A percentile compares a stretch with the other conserved stretches of the same genome.
phyloP scores from a whole-genome alignment of 2,113 vertebrate species.

The Phoenicopterus ruber region DNA sequence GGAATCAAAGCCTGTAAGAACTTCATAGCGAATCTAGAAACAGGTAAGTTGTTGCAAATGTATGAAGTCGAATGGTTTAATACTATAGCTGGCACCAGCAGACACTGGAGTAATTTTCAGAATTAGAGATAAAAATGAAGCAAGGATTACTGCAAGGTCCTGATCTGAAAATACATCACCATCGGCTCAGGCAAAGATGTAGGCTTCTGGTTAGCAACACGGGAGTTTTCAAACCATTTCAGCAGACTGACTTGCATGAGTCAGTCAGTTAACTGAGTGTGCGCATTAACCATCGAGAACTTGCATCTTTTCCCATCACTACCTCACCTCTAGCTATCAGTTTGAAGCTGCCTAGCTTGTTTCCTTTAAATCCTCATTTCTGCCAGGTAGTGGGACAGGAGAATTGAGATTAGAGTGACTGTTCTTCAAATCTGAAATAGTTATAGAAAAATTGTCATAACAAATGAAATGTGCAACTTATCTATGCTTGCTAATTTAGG shows the following conservation, averaged over 20 bases:
- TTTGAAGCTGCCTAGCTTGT: constrained; percentile 26
- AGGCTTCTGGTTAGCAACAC: background rate
- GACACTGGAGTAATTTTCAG: background rate
- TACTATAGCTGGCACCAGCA: background rate
- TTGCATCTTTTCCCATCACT: background rate
- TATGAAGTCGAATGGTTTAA: background rate
- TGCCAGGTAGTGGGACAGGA: constrained; percentile 1
- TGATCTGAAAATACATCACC: background rate
- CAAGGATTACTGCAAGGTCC: background rate
- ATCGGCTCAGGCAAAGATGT: background rate
- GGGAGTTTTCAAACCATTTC: background rate
- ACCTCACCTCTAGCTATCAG: constrained; percentile 39
- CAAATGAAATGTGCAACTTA: background rate
- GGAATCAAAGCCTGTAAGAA: background rate
- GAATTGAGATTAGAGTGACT: background rate
- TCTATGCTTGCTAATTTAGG: background rate
- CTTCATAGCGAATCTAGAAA: background rate
- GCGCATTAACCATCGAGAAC: background rate
- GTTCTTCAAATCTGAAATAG: constrained; percentile 29
- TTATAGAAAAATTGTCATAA: background rate
- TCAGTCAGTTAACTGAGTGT: background rate
- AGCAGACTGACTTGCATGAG: background rate
- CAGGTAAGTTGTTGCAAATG: background rate
- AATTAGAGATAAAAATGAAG: background rate
- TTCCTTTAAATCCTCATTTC: constrained; percentile 27